Conservation (phyloP, 2,797 vertebrate species). For the Leptodactylus fallax region DNA sequence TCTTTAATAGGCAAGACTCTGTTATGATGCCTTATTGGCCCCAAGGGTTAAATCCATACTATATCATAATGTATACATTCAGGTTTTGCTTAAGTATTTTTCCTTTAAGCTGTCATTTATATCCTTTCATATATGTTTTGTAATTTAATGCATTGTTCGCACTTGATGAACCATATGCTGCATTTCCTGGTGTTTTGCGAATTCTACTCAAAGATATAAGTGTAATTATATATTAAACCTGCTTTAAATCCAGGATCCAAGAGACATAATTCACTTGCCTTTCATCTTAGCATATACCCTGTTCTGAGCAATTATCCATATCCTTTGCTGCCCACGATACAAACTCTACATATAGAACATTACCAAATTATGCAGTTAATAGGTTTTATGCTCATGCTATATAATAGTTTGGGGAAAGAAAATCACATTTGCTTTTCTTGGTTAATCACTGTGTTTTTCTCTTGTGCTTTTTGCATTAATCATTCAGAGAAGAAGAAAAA, state of each 20-base stretch:
- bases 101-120: neutral
- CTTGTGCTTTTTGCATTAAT: conserved; percentile 57
- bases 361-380: conserved; percentile 54
- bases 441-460: conserved; percentile 57
- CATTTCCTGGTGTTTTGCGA: neutral
- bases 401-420: conserved; percentile 40
- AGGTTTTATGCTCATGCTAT: conserved; percentile 55
- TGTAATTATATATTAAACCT: conserved; percentile 45
- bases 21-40: no score
- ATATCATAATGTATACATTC: neutral
- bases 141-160: neutral
- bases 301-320: conserved; percentile 57
- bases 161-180: neutral
- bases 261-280: conserved; percentile 38
- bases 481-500: conserved; percentile 31
- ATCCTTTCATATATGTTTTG: neutral
- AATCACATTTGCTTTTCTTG: conserved; percentile 44
- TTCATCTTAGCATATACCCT: conserved; percentile 50
- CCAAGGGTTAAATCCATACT: neutral
- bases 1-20: no score
- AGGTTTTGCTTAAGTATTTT: neutral
- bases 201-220: conserved; percentile 29
- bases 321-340: conserved; percentile 47
- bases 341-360: conserved; percentile 43
- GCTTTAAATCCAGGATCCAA: conserved; percentile 27